These are phyloP conservation scores for mouse (Mus musculus) DNA, from an alignment of 2,113 vertebrate species.

Conservation along the genomic window GRCm39 chr1:103507501-103508000, in stretches of 20 bases:
- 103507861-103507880: not conserved
- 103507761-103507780: not conserved
- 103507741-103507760: slow-evolving; percentile 9
- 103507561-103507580: slow-evolving; percentile 81
- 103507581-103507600: slow-evolving; percentile 80
- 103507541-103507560: slow-evolving; percentile 80
- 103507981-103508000: not conserved
- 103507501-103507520: slow-evolving; percentile 84
- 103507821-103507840: not conserved
- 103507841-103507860: not conserved
- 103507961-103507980: not conserved
- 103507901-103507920: rapidly evolving
- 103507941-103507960: not conserved
- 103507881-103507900: not conserved
- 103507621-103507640: slow-evolving; percentile 72
- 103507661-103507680: slow-evolving; percentile 70
- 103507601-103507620: slow-evolving; percentile 81
- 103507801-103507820: not conserved
- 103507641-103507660: slow-evolving; percentile 74
- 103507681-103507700: slow-evolving; percentile 64
- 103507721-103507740: not conserved
- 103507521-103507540: slow-evolving; percentile 80
- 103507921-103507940: not conserved
- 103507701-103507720: slow-evolving; percentile 53
- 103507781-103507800: not conserved